These are phyloP conservation scores for Diabrotica balteata DNA, from an alignment of 2,888 invertebrate species.

Conservation along the genomic window DNA sequence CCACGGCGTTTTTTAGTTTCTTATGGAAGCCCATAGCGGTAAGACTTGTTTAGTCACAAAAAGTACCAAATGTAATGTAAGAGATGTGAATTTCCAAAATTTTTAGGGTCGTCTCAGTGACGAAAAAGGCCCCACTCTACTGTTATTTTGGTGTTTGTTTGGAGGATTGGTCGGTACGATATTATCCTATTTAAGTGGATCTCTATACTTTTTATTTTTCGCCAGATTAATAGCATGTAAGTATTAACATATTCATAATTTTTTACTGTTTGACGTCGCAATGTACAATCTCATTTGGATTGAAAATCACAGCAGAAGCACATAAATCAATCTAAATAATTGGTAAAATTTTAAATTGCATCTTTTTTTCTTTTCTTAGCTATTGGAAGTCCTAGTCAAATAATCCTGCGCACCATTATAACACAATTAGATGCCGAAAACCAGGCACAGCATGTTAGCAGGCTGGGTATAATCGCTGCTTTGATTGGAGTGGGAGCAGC, in stretches of 20 bases:
- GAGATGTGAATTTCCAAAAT: too few relatives aligned
- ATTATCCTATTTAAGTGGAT: slow-evolving; percentile 4
- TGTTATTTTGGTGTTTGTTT: slow-evolving; percentile 20
- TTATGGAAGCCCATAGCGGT: slow-evolving; percentile 25
- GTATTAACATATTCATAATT: background rate
- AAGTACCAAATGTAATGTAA: too few relatives aligned
- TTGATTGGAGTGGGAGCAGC: background rate
- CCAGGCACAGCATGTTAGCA: slow-evolving; percentile 5
- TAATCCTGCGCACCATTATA: slow-evolving; percentile 13
- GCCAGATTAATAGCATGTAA: slow-evolving; percentile 21
- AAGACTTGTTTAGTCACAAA: background rate
- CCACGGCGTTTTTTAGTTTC: slow-evolving; percentile 10
- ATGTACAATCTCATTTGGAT: background rate
- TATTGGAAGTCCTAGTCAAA: slow-evolving; percentile 9
- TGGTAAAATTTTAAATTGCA: background rate
- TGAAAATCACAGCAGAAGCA: too few relatives aligned
- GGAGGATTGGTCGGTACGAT: slow-evolving; percentile 19
- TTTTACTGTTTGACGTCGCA: background rate
- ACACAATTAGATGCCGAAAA: background rate
- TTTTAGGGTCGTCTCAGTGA: slow-evolving; percentile 31
- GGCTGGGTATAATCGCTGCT: slow-evolving; percentile 10
- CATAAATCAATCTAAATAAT: background rate
- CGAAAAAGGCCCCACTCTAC: slow-evolving; percentile 14
- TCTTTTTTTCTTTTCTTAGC: background rate
- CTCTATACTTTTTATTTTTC: slow-evolving; percentile 18